These are phyloP conservation scores for Elanus axillaris DNA, from an alignment of 2,113 vertebrate genomes.

Conservation along the genomic window DNA sequence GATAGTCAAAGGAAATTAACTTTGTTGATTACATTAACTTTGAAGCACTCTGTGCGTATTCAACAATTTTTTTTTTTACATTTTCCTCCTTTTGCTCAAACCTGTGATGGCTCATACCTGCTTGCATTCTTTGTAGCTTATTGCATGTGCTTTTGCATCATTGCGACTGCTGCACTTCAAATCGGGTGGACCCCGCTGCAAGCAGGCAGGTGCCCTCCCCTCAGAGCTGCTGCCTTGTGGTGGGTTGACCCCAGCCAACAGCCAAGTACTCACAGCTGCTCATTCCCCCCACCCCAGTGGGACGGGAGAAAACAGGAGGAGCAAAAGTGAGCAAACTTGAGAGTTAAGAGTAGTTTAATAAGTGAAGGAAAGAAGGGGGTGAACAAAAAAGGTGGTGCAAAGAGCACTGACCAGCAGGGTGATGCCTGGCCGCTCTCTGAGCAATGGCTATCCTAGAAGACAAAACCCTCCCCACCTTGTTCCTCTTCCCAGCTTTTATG, in stretches of 20 bases:
- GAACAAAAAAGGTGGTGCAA: neutral
- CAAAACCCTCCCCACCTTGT: neutral
- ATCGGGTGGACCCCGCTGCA: neutral
- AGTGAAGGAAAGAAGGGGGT: neutral
- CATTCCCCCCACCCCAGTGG: rapidly evolving
- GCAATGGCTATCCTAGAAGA: neutral
- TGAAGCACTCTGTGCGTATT: neutral
- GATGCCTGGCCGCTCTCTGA: neutral
- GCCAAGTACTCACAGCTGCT: neutral
- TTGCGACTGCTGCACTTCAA: neutral
- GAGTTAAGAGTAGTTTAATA: neutral
- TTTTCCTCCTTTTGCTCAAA: neutral
- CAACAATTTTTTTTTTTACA: neutral
- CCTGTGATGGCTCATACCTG: neutral
- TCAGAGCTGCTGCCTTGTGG: neutral
- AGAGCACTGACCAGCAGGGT: neutral
- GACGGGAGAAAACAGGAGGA: neutral
- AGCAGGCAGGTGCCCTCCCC: neutral
- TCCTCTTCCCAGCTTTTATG: neutral
- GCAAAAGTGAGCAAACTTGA: neutral
- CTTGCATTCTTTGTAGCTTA: neutral
- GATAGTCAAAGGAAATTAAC: neutral
- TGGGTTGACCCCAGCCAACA: neutral
- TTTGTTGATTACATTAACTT: neutral
- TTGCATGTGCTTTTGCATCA: neutral